Evolutionary conservation across 2,797 vertebrate genomes (phyloP).

Genomic region (Cynopterus sphinx): DNA sequence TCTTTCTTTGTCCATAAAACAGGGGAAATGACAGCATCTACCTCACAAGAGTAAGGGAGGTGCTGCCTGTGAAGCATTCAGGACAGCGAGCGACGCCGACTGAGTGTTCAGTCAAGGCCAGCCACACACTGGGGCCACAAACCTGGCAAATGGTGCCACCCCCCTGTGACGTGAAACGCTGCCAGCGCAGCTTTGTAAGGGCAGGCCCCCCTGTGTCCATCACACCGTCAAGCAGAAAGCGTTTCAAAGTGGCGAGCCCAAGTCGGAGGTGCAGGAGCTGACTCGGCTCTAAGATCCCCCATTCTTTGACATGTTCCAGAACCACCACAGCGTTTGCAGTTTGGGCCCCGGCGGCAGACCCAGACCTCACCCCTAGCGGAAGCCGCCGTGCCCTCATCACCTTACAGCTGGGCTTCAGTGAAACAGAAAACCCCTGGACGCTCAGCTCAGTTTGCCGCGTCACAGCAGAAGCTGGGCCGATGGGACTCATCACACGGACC

Average conservation of each 20-base stretch:
- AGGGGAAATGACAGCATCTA: not conserved
- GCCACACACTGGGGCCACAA: not conserved
- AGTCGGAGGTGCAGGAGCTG: not conserved
- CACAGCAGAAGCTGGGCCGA: not conserved
- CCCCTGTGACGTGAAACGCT: not conserved
- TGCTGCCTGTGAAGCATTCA: not conserved
- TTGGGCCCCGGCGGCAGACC: rapidly evolving
- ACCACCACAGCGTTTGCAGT: rapidly evolving
- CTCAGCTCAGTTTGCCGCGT: not conserved
- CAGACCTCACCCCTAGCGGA: not conserved
- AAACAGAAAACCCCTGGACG: not conserved
- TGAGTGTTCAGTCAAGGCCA: not conserved
- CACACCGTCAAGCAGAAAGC: not conserved
- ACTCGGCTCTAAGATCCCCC: not conserved
- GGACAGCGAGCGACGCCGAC: not conserved
- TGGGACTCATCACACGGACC: no score
- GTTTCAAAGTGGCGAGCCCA: not conserved
- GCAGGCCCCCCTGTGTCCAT: not conserved
- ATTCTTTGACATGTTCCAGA: rapidly evolving
- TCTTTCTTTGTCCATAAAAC: not conserved
- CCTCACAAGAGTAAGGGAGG: not conserved
- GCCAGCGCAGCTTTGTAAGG: not conserved
- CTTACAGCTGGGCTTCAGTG: not conserved
- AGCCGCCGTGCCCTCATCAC: not conserved
- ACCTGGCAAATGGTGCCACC: not conserved